A percentile compares a stretch with the other conserved stretches of the same genome.
phyloP scores from a whole-genome alignment of 1,140 invertebrate species.

The Ceratoteleas bidentatus region DNA sequence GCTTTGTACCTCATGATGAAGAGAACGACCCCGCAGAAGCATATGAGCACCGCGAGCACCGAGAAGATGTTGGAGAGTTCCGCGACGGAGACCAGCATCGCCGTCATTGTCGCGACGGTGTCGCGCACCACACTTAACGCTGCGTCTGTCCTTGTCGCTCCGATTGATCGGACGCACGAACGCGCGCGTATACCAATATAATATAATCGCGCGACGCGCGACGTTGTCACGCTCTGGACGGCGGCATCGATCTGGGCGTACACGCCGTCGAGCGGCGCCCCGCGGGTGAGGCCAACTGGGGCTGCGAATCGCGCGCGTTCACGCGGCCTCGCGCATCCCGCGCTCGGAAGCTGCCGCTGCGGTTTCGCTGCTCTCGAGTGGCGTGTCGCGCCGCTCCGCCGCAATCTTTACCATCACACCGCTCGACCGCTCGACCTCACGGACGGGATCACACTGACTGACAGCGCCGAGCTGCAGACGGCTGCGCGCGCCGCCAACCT shows the following conservation, averaged over 20 bases:
- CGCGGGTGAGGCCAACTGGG: not conserved
- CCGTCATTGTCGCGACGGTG: constrained; percentile 78
- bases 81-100: constrained; percentile 85
- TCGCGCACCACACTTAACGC: not conserved
- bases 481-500: too few relatives aligned
- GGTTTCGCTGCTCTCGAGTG: constrained; percentile 24
- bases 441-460: constrained; percentile 26
- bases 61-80: constrained; percentile 88
- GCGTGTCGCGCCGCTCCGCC: constrained; percentile 20
- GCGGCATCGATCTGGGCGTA: constrained; percentile 56
- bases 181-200: not conserved
- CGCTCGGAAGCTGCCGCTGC: not conserved
- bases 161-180: constrained; percentile 5
- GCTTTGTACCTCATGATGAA: constrained; percentile 83
- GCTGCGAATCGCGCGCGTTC: constrained; percentile 1
- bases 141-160: constrained; percentile 6
- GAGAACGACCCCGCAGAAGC: constrained; percentile 84
- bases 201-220: constrained; percentile 22
- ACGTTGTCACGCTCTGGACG: constrained; percentile 41
- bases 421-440: not conserved
- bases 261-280: constrained; percentile 15
- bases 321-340: not conserved
- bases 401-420: constrained; percentile 39
- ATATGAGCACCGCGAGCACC: constrained; percentile 85
- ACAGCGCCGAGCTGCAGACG: too few relatives aligned